A percentile compares a stretch with the other conserved stretches of the same genome.
Evolutionary conservation across 2,888 invertebrate species (phyloP).

Genomic region (Lasioglossum oenotherae): DNA sequence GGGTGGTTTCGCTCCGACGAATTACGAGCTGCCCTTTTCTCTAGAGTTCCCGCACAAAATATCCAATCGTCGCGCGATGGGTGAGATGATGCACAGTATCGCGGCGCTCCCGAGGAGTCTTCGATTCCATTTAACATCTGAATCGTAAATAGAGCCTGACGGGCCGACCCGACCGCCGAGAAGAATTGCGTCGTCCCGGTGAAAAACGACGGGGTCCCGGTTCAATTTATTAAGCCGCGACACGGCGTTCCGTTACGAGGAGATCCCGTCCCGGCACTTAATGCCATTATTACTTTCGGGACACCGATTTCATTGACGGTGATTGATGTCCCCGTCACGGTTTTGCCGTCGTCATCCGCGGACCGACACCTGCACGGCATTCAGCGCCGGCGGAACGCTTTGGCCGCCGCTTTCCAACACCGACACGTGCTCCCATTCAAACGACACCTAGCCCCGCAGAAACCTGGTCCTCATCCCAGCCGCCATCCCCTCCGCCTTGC

Average conservation of each 20-base stretch:
- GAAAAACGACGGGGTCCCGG: slow-evolving; percentile 39
- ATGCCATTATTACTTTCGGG: slow-evolving; percentile 47
- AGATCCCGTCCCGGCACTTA: slow-evolving; percentile 40
- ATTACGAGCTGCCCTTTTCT: slow-evolving; percentile 55
- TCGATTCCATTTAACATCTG: slow-evolving; percentile 63
- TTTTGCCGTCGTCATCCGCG: slow-evolving; percentile 43
- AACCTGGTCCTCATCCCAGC: not conserved
- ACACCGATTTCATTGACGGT: slow-evolving; percentile 49
- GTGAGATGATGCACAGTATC: slow-evolving; percentile 46
- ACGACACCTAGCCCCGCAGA: slow-evolving; percentile 20
- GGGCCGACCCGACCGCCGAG: not conserved
- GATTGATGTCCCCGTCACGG: slow-evolving; percentile 43
- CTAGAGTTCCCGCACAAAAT: slow-evolving; percentile 49
- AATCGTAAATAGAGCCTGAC: slow-evolving; percentile 61
- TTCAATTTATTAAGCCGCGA: slow-evolving; percentile 46
- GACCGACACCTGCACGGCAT: not conserved
- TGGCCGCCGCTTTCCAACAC: slow-evolving; percentile 26
- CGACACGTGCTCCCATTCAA: slow-evolving; percentile 26
- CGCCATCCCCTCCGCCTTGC: not conserved
- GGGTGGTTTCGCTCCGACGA: slow-evolving; percentile 42
- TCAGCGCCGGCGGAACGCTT: not conserved
- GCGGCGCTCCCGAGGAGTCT: slow-evolving; percentile 23
- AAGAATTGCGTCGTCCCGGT: slow-evolving; percentile 41
- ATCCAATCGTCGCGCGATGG: slow-evolving; percentile 39
- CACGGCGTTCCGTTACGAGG: slow-evolving; percentile 20